Evolutionary conservation across 2,113 vertebrate genomes (phyloP).

Genomic region (Perognathus longimembris): DNA sequence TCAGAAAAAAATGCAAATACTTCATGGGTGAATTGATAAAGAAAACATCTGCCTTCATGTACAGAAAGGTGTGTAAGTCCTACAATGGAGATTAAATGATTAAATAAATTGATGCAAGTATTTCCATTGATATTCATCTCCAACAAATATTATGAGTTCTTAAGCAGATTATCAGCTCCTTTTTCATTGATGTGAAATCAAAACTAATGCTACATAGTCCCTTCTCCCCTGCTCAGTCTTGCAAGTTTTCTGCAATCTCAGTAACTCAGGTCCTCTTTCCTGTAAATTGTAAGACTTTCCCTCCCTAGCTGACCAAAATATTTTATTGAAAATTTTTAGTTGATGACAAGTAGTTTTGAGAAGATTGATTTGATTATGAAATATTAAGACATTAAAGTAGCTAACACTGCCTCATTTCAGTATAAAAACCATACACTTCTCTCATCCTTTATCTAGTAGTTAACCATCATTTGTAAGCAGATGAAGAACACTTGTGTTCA

Average conservation of each 20-base stretch:
- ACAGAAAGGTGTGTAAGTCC: neutral
- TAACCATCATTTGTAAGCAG: neutral
- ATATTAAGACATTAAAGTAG: neutral
- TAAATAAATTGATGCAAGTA: neutral
- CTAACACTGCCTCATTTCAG: neutral
- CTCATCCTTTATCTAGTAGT: neutral
- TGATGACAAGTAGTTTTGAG: slow-evolving; percentile 1
- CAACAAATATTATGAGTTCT: neutral
- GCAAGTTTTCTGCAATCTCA: neutral
- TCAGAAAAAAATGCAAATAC: neutral
- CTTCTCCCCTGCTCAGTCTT: neutral
- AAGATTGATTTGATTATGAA: neutral
- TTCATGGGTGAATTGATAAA: neutral
- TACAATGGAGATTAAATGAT: neutral
- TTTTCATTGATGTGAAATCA: neutral
- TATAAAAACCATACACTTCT: too few species aligned
- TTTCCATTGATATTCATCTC: neutral
- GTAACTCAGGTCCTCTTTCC: neutral
- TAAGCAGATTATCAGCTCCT: neutral
- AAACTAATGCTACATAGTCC: neutral
- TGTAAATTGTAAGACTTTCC: neutral
- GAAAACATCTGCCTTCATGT: neutral
- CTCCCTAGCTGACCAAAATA: neutral
- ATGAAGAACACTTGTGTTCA: neutral
- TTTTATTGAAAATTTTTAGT: slow-evolving; percentile 14